Conservation (phyloP, 2,888 invertebrate species). For the Epirrhoe alternata region DNA sequence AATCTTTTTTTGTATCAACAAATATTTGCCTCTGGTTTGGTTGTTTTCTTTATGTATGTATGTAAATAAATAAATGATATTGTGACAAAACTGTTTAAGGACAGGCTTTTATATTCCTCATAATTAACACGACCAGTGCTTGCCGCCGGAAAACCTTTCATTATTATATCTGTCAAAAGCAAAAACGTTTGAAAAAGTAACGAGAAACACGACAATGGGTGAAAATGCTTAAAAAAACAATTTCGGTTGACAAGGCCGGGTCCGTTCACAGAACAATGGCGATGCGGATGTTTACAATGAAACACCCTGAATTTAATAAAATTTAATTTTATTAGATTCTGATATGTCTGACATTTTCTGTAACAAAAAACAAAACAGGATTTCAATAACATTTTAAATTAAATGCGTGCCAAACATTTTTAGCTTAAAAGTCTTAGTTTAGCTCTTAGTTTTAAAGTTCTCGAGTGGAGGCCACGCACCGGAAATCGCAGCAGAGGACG, state of each 20-base stretch:
- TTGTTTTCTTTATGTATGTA: too few species aligned
- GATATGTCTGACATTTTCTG: not conserved
- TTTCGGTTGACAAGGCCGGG: conserved; percentile 51
- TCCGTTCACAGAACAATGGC: conserved; percentile 51
- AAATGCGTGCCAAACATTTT: too few species aligned
- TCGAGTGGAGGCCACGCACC: too few species aligned
- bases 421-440: too few species aligned
- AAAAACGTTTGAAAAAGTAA: conserved; percentile 56
- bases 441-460: too few species aligned
- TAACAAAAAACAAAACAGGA: too few species aligned
- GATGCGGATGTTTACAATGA: conserved; percentile 29
- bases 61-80: too few species aligned
- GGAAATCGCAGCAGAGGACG: too few species aligned
- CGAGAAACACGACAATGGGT: conserved; percentile 51
- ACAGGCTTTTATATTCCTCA: not conserved
- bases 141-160: conserved; percentile 16
- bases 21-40: too few species aligned
- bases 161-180: conserved; percentile 51
- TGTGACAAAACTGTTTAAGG: not conserved
- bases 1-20: too few species aligned
- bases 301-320: conserved; percentile 7
- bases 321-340: conserved; percentile 8
- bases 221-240: conserved; percentile 52
- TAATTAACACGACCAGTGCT: conserved; percentile 1
- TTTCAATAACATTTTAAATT: too few species aligned